Conservation (phyloP, 2,888 invertebrate species). For the Choristoneura rosaceana region DNA sequence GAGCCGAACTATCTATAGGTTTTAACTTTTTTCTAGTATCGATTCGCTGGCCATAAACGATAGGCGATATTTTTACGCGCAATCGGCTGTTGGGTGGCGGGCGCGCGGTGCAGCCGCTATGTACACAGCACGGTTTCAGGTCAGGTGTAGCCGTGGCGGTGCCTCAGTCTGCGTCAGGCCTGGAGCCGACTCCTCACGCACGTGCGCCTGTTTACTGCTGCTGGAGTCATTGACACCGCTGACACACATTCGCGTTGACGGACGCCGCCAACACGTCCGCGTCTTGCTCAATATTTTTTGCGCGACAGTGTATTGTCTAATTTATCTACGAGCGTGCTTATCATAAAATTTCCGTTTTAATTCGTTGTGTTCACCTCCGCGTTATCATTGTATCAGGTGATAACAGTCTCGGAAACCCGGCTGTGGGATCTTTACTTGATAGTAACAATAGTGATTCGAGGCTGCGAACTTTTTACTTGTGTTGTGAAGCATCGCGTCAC, state of each 20-base stretch:
- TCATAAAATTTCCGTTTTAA: slow-evolving; percentile 53
- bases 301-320: slow-evolving; percentile 57
- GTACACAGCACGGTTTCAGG: slow-evolving; percentile 51
- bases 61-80: slow-evolving; percentile 61
- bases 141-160: slow-evolving; percentile 43
- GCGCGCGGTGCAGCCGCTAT: slow-evolving; percentile 60
- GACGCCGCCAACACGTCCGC: slow-evolving; percentile 72
- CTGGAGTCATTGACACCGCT: slow-evolving; percentile 81
- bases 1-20: slow-evolving; percentile 44
- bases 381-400: slow-evolving; percentile 27
- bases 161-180: slow-evolving; percentile 28
- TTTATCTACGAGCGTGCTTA: slow-evolving; percentile 53
- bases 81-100: slow-evolving; percentile 59
- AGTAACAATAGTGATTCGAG: slow-evolving; percentile 32
- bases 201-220: slow-evolving; percentile 67
- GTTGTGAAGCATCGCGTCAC: slow-evolving; percentile 23
- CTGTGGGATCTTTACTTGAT: slow-evolving; percentile 35
- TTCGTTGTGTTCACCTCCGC: slow-evolving; percentile 42
- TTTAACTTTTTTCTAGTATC: slow-evolving; percentile 57
- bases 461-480: slow-evolving; percentile 32
- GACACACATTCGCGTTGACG: slow-evolving; percentile 81
- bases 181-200: slow-evolving; percentile 36
- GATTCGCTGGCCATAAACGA: slow-evolving; percentile 54
- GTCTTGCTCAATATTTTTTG: slow-evolving; percentile 63
- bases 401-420: slow-evolving; percentile 6